Evolutionary conservation across 2,888 invertebrate genomes (phyloP).

Genomic region (Himalopsyche kuldschensis): DNA sequence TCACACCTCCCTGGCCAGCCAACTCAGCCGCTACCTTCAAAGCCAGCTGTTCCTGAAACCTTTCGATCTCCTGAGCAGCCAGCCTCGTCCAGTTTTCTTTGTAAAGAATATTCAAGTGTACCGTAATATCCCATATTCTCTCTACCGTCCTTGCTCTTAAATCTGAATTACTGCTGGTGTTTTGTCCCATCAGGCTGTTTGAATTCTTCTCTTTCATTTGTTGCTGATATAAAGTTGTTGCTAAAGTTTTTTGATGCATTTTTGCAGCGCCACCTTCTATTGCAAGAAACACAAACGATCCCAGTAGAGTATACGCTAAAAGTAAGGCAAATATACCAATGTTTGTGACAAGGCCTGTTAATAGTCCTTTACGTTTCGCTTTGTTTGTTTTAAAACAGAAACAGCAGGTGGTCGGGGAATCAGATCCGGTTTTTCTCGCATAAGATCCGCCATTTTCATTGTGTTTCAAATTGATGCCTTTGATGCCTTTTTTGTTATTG

Average conservation of each 20-base stretch:
- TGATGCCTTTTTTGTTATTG: slow-evolving; percentile 20
- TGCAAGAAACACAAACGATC: slow-evolving; percentile 81
- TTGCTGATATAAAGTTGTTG: slow-evolving; percentile 49
- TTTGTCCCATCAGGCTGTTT: slow-evolving; percentile 48
- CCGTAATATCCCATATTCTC: slow-evolving; percentile 90
- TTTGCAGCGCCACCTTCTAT: slow-evolving; percentile 71
- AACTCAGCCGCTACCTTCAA: slow-evolving; percentile 78
- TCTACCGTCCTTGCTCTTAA: slow-evolving; percentile 70
- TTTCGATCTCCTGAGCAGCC: slow-evolving; percentile 68
- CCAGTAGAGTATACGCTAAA: slow-evolving; percentile 73
- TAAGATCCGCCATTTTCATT: not conserved
- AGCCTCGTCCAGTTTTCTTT: slow-evolving; percentile 87
- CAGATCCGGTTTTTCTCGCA: slow-evolving; percentile 11
- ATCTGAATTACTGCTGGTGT: slow-evolving; percentile 49
- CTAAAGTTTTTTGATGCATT: slow-evolving; percentile 57
- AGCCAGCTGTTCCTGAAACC: slow-evolving; percentile 81
- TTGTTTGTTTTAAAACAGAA: slow-evolving; percentile 57
- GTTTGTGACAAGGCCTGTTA: slow-evolving; percentile 76
- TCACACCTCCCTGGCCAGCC: slow-evolving; percentile 52
- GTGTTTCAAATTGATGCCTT: slow-evolving; percentile 16
- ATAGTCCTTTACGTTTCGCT: slow-evolving; percentile 54
- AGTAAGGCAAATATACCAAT: slow-evolving; percentile 79
- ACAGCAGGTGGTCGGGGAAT: slow-evolving; percentile 50
- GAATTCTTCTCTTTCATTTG: slow-evolving; percentile 51
- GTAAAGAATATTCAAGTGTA: slow-evolving; percentile 82